phyloP scores from a whole-genome alignment of 2,888 invertebrate species.

The Dusona sp. region DNA sequence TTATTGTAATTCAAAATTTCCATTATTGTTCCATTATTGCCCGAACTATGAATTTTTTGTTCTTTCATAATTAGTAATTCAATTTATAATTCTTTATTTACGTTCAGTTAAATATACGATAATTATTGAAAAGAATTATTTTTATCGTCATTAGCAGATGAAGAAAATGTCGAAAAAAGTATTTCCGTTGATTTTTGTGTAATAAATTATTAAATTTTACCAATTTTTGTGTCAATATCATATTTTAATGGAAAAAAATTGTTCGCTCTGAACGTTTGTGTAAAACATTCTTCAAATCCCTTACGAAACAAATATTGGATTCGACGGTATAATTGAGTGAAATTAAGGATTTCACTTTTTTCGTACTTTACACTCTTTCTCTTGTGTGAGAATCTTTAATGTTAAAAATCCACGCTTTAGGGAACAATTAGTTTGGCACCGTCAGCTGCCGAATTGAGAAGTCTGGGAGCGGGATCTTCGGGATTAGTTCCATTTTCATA shows the following conservation, averaged over 20 bases:
- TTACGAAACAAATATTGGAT: background rate
- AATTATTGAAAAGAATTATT: background rate
- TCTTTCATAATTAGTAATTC: background rate
- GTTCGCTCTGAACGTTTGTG: background rate
- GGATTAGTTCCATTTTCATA: slow-evolving; percentile 62
- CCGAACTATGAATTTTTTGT: background rate
- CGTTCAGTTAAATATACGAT: background rate
- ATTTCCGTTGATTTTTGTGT: background rate
- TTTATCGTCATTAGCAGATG: background rate
- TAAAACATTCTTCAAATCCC: background rate
- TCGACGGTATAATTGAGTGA: background rate
- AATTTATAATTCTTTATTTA: background rate
- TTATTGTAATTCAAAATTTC: background rate
- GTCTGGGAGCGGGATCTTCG: slow-evolving; percentile 71
- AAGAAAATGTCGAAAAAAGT: background rate
- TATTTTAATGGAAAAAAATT: background rate
- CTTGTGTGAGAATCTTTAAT: slow-evolving; percentile 3
- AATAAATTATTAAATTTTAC: background rate
- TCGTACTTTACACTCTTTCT: background rate
- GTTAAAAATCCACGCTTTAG: slow-evolving; percentile 56
- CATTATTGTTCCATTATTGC: background rate
- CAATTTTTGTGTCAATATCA: background rate
- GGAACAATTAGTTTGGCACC: slow-evolving; percentile 75
- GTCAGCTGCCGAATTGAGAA: slow-evolving; percentile 76
- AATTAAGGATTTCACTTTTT: background rate